Evolutionary conservation across 2,888 invertebrate genomes (phyloP).

Genomic region (Acrobasis repandana): DNA sequence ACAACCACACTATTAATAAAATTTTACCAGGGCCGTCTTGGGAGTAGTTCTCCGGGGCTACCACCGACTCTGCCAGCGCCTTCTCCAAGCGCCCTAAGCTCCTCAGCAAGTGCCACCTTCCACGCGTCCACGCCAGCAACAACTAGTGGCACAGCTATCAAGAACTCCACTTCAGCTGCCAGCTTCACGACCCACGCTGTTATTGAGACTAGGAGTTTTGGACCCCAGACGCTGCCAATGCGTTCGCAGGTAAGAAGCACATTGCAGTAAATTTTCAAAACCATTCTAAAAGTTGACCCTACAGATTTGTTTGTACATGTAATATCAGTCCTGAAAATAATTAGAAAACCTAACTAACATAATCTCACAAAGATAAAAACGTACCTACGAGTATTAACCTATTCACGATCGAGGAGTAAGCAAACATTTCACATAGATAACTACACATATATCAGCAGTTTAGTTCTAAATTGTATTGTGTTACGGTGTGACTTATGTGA

Average conservation of each 20-base stretch:
- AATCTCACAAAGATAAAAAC: no score
- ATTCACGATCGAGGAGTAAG: no score
- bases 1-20: neutral
- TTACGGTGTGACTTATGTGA: no score
- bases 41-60: constrained; percentile 83
- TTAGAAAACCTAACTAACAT: no score
- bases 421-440: no score
- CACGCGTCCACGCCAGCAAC: constrained; percentile 68
- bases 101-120: constrained; percentile 86
- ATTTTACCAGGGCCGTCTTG: constrained; percentile 65
- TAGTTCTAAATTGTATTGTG: no score
- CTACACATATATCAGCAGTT: no score
- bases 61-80: constrained; percentile 89
- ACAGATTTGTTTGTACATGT: no score
- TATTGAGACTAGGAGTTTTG: constrained; percentile 74
- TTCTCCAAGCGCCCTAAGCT: constrained; percentile 84
- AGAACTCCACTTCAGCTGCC: constrained; percentile 83
- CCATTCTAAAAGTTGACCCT: neutral
- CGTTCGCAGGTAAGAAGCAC: constrained; percentile 65
- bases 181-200: constrained; percentile 81
- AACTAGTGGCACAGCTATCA: constrained; percentile 66
- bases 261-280: neutral
- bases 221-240: constrained; percentile 76
- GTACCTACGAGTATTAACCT: no score
- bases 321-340: no score